Evolutionary conservation across 2,888 invertebrate species (phyloP).

Genomic region (Archips crataeganus): DNA sequence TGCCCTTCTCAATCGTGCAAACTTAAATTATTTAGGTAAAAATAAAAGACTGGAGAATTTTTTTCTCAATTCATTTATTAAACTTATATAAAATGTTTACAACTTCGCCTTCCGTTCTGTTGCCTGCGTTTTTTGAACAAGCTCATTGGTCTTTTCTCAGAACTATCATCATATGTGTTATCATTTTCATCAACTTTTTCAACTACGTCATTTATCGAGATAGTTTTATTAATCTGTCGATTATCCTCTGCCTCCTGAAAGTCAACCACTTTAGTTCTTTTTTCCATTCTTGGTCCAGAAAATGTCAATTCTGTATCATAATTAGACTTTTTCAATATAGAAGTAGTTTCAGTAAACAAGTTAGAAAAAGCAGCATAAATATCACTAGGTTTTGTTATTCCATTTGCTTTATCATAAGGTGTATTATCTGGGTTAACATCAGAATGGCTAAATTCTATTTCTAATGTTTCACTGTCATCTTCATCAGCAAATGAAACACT

Average conservation of each 20-base stretch:
- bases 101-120: constrained; percentile 57
- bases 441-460: constrained; percentile 72
- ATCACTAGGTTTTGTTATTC: constrained; percentile 77
- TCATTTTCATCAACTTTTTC: constrained; percentile 58
- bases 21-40: too few species aligned
- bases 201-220: constrained; percentile 69
- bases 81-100: constrained; percentile 33
- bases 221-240: constrained; percentile 51
- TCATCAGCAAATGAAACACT: constrained; percentile 76
- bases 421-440: constrained; percentile 54
- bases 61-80: background rate
- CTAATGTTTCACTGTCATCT: constrained; percentile 68
- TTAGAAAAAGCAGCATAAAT: constrained; percentile 67
- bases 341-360: constrained; percentile 62
- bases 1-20: too few species aligned
- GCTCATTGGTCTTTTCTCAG: constrained; percentile 66
- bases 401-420: constrained; percentile 61
- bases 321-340: constrained; percentile 76
- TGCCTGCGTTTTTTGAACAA: constrained; percentile 75
- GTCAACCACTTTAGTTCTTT: constrained; percentile 38
- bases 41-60: background rate
- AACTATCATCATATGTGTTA: constrained; percentile 51
- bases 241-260: constrained; percentile 40
- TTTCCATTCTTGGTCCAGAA: constrained; percentile 31
- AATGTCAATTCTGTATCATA: constrained; percentile 49